Evolutionary conservation across 1,140 invertebrate genomes (phyloP), one percentile per base, ranked within the genome.

Genomic region (Dinoponera quadriceps): DNA sequence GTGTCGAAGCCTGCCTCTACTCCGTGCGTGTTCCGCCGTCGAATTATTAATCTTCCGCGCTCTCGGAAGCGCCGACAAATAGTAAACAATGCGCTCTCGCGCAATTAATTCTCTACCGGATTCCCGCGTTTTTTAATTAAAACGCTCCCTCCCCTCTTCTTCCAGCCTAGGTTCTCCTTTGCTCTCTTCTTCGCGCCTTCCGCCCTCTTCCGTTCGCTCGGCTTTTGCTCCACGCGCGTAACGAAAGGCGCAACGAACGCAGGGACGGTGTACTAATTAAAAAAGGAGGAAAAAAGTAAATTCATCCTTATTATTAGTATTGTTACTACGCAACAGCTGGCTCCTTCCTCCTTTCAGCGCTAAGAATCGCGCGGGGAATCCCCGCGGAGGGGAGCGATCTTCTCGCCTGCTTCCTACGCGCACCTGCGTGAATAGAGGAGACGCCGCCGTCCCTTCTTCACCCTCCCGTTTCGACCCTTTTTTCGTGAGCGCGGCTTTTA

Each of bases 71-170:
- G 75, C 72, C 78, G 71, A 88, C 86, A 85, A 88, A 88, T 88
- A 72, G 85, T 85, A 88, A 88, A 88, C 87, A 88, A 88, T 88
- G 85, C 77, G 80, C 78, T 81, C 83, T 81, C 83, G 84, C 72
- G 80, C 87, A 88, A 88, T 88, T 88, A 88, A 88, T 88, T 88
- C 63, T 81, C 83, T 82, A 82, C 49, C 60, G 80, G 65, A 25
- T 65, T 75, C 78, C 63, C 59, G 72, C 72, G 57, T 74, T 69
- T 85, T 88, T 88, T 85, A 88, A 88, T 88, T 88, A 88, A 88
- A 88, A 71, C 44, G 48, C 84, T 55, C 51, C 27, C 59, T 4
- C 16, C 49, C 3, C 11, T 44, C 25, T 27, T 57, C n/a, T n/a
- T n/a, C n/a, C n/a, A n/a, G n/a, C n/a, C 29, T 5, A 33, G 29